These are phyloP conservation scores for Dione juno DNA, from an alignment of 2,888 invertebrate genomes.

Conservation along the genomic window DNA sequence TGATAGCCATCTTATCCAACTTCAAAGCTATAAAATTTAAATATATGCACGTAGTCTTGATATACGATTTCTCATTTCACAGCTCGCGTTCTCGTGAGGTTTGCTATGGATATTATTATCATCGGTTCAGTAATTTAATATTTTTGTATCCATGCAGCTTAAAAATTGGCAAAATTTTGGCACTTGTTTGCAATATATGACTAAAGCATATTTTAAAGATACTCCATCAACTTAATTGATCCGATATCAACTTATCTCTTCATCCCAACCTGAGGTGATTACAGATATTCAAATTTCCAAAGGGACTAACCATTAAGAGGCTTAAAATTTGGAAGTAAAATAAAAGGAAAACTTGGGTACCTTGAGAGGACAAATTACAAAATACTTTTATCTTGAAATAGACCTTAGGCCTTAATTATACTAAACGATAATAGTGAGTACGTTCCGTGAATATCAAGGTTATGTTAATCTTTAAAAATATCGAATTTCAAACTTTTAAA, in stretches of 20 bases:
- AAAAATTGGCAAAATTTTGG: not conserved
- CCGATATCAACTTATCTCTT: constrained; percentile 33
- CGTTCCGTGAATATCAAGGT: constrained; percentile 6
- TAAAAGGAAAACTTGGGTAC: constrained; percentile 29
- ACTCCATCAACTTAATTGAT: constrained; percentile 25
- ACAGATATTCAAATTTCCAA: constrained; percentile 40
- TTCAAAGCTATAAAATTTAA: constrained; percentile 11
- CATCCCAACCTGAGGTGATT: constrained; percentile 33
- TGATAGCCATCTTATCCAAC: constrained; percentile 2
- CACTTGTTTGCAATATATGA: not conserved
- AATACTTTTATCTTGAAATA: constrained; percentile 29
- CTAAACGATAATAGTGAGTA: constrained; percentile 5
- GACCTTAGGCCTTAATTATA: constrained; percentile 22
- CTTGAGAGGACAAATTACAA: constrained; percentile 24
- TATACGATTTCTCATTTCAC: constrained; percentile 9
- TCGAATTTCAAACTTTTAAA: not conserved
- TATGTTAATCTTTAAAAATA: not conserved
- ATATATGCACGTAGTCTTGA: constrained; percentile 7
- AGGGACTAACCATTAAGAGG: constrained; percentile 29
- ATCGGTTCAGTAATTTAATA: not conserved
- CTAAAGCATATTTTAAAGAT: not conserved
- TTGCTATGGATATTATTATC: not conserved
- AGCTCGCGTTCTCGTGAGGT: not conserved
- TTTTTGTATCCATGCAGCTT: no score
- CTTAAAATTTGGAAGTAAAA: constrained; percentile 33